phyloP scores from a whole-genome alignment of 2,888 invertebrate species.

The Galerucella calmariensis region DNA sequence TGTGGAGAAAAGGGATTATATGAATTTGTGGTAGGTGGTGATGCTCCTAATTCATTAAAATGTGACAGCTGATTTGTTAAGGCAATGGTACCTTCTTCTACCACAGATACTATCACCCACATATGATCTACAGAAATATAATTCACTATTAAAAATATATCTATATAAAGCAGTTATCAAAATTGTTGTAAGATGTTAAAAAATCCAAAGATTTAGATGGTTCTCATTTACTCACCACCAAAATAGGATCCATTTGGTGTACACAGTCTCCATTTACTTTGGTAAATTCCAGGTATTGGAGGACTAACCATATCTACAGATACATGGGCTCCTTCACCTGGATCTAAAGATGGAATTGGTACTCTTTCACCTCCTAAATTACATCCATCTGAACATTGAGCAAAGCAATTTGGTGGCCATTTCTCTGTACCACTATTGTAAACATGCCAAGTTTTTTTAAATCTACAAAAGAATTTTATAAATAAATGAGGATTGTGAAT shows the following conservation, averaged over 20 bases:
- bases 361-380: constrained; percentile 70
- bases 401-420: constrained; percentile 88
- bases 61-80: constrained; percentile 82
- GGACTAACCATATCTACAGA: constrained; percentile 86
- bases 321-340: constrained; percentile 81
- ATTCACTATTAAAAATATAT: neutral
- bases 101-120: constrained; percentile 84
- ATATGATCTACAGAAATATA: constrained; percentile 72
- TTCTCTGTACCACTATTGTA: constrained; percentile 86
- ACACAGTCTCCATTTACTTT: constrained; percentile 90
- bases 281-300: constrained; percentile 76
- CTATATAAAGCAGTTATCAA: neutral
- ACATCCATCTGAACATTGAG: constrained; percentile 76
- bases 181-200: neutral
- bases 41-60: constrained; percentile 67
- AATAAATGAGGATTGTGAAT: neutral
- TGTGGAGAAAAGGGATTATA: constrained; percentile 57
- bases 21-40: constrained; percentile 52
- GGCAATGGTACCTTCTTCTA: constrained; percentile 82
- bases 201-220: neutral
- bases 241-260: constrained; percentile 89
- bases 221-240: constrained; percentile 76
- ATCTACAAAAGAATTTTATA: constrained; percentile 65
- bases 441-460: constrained; percentile 89
- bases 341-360: constrained; percentile 77